Conservation (phyloP, 2,888 invertebrate species). For the Galeopsomyia nigrocyanea region DNA sequence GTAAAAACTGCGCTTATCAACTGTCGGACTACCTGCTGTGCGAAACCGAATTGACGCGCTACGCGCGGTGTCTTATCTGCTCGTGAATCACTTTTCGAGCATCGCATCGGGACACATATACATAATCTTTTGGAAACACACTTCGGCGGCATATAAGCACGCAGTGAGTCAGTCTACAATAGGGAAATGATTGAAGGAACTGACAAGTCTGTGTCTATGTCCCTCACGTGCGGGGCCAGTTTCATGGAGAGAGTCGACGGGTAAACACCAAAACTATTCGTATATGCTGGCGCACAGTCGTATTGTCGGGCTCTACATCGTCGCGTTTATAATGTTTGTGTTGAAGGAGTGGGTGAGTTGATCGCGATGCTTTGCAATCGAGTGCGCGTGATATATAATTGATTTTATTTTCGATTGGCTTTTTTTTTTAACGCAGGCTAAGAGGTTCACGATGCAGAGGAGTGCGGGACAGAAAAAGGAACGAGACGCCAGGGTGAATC, state of each 20-base stretch:
- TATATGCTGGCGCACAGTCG: not conserved
- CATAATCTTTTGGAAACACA: not conserved
- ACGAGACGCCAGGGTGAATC: no score
- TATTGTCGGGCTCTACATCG: not conserved
- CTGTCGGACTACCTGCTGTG: no score
- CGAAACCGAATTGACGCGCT: no score
- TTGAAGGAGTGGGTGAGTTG: constrained; percentile 38
- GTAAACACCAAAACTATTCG: not conserved
- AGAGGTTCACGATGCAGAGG: constrained; percentile 8
- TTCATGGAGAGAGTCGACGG: constrained; percentile 8
- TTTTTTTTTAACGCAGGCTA: constrained; percentile 6
- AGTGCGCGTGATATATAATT: no score
- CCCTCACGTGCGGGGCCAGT: constrained; percentile 6
- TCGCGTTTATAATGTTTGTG: constrained; percentile 25
- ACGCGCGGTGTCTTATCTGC: no score
- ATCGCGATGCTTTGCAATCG: not conserved
- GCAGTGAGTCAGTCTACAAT: constrained; percentile 21
- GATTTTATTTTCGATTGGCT: no score
- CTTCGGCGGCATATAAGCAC: not conserved
- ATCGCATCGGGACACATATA: no score
- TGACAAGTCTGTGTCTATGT: not conserved
- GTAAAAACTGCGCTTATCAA: no score
- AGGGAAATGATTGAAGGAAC: not conserved
- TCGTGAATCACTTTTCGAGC: no score
- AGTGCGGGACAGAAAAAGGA: not conserved